phyloP scores from a whole-genome alignment of 2,113 vertebrate genomes.

The Chaenocephalus aceratus region DNA sequence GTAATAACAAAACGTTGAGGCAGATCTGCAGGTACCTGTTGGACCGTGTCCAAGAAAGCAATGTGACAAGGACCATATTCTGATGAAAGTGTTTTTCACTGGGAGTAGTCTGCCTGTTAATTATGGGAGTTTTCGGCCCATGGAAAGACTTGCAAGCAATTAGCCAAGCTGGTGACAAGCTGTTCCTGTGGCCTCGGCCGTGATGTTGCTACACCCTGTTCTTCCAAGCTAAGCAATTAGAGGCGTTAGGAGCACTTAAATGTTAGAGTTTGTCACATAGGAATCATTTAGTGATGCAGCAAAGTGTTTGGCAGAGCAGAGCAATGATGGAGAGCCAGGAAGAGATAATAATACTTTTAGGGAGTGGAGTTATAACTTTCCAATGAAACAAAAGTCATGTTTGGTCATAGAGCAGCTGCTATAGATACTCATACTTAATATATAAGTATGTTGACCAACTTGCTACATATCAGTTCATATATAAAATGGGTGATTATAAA shows the following conservation, averaged over 20 bases:
- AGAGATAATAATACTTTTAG: conserved; percentile 17
- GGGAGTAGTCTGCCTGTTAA: conserved; percentile 37
- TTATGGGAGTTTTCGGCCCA: conserved; percentile 37
- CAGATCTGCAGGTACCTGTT: conserved; percentile 1
- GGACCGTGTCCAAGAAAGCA: conserved; percentile 10
- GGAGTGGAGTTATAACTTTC: background rate
- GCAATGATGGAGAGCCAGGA: background rate
- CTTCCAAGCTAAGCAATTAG: conserved; percentile 55
- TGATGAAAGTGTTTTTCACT: conserved; percentile 18
- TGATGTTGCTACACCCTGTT: conserved; percentile 38
- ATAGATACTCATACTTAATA: conserved; percentile 15
- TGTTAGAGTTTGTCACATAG: conserved; percentile 20
- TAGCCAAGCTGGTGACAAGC: conserved; percentile 65
- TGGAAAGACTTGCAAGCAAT: conserved; percentile 55
- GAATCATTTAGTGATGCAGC: conserved; percentile 24
- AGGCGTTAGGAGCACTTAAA: conserved; percentile 22
- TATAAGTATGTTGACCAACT: conserved; percentile 24
- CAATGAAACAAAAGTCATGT: conserved; percentile 8
- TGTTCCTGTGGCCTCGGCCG: conserved; percentile 45
- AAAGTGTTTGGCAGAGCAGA: conserved; percentile 5
- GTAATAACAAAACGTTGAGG: background rate
- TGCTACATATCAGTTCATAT: conserved; percentile 27
- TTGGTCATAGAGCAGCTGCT: background rate
- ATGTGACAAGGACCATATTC: conserved; percentile 17
- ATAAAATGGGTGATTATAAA: conserved; percentile 39